These are phyloP conservation scores for Vanacampus margaritifer DNA, from an alignment of 2,113 vertebrate genomes.

Conservation along the genomic window DNA sequence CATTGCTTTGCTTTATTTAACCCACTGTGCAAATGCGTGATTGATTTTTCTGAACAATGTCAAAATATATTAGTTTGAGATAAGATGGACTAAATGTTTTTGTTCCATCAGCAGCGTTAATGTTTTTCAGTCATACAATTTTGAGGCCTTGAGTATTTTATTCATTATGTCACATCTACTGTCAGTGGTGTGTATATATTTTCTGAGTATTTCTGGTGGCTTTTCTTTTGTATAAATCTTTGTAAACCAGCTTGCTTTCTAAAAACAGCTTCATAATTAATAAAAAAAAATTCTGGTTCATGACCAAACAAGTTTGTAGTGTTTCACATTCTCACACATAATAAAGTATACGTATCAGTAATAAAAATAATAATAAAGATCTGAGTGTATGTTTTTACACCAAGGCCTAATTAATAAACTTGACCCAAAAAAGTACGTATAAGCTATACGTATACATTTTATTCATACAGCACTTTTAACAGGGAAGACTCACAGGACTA, in stretches of 20 bases:
- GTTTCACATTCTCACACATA: background rate
- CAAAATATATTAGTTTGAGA: background rate
- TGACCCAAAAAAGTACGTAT: too few species aligned
- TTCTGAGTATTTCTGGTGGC: slow-evolving; percentile 19
- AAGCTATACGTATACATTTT: too few species aligned
- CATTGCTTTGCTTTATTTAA: background rate
- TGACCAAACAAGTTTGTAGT: slow-evolving; percentile 3
- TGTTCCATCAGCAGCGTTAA: background rate
- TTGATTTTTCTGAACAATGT: background rate
- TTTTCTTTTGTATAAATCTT: slow-evolving; percentile 28
- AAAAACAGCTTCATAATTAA: slow-evolving; percentile 28
- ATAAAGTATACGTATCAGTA: background rate
- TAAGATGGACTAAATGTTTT: slow-evolving; percentile 2
- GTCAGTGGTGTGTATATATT: slow-evolving; percentile 31
- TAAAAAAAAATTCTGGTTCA: slow-evolving; percentile 26
- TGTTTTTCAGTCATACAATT: background rate
- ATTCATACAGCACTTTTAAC: too few species aligned
- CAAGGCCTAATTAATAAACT: too few species aligned
- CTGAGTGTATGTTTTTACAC: background rate
- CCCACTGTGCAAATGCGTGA: background rate
- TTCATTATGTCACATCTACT: slow-evolving; percentile 3
- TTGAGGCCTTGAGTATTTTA: slow-evolving; percentile 12
- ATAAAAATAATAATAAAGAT: background rate
- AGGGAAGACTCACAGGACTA: too few species aligned
- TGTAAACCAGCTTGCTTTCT: slow-evolving; percentile 19